Conservation (phyloP, 2,797 vertebrate genomes). For the Choloepus didactylus region DNA sequence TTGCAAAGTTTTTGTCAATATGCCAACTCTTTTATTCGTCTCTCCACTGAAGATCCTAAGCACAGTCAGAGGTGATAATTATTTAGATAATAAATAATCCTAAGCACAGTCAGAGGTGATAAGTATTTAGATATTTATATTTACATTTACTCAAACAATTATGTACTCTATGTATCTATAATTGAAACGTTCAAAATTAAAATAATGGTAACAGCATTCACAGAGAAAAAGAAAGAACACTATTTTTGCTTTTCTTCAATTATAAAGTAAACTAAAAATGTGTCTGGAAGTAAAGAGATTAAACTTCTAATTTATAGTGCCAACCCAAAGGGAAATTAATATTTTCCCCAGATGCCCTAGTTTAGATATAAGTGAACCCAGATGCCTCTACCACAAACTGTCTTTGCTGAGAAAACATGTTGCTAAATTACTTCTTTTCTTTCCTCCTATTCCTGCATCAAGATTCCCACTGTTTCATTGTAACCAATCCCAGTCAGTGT, state of each 20-base stretch:
- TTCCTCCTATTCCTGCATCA: not conserved
- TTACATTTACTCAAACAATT: conserved; percentile 48
- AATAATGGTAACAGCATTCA: not conserved
- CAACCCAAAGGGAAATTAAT: not conserved
- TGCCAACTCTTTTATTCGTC: not conserved
- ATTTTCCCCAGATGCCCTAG: not conserved
- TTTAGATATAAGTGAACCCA: not conserved
- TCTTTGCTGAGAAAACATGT: not conserved
- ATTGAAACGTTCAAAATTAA: conserved; percentile 49
- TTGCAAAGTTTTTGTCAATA: not conserved
- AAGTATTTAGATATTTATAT: not conserved
- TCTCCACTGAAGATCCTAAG: conserved; percentile 3
- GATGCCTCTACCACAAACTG: not conserved
- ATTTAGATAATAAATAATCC: not conserved
- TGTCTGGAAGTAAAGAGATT: conserved; percentile 16
- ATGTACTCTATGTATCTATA: not conserved
- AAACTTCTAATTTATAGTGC: not conserved
- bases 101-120: not conserved
- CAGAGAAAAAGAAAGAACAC: not conserved
- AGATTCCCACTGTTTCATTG: not conserved
- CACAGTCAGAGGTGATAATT: not conserved
- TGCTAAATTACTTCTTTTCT: not conserved
- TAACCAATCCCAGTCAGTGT: not conserved
- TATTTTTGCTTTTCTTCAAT: not conserved
- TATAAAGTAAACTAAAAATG: conserved; percentile 44